phyloP scores from a whole-genome alignment of 1,140 invertebrate species.

The Heliconius hewitsoni region DNA sequence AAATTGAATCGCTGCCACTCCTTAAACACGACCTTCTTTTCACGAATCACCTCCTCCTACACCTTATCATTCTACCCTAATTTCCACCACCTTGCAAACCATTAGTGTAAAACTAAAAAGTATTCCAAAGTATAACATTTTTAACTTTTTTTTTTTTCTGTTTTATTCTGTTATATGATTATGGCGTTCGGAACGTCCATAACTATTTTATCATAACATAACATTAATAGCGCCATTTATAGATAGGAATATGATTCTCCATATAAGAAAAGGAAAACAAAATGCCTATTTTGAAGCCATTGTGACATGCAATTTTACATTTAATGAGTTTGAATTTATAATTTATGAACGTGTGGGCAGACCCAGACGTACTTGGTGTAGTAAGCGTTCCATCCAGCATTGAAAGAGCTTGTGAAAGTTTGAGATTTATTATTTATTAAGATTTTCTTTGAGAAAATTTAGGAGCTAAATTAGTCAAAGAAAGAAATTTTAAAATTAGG shows the following conservation, averaged over 20 bases:
- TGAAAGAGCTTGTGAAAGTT: not conserved
- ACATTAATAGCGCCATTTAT: not conserved
- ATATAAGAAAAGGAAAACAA: constrained; percentile 16
- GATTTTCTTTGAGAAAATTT: not conserved
- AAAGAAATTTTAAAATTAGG: too few species aligned
- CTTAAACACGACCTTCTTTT: too few species aligned
- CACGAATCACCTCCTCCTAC: too few species aligned
- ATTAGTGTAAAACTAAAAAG: too few species aligned
- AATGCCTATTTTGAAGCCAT: constrained; percentile 12
- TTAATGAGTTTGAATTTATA: constrained; percentile 27
- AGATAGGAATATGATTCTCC: not conserved
- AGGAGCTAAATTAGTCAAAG: not conserved
- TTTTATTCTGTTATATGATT: too few species aligned
- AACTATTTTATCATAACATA: too few species aligned
- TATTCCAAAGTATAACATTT: too few species aligned
- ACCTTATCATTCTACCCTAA: too few species aligned
- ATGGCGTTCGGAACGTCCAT: too few species aligned
- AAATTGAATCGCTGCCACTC: too few species aligned
- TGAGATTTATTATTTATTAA: not conserved
- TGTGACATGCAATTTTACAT: constrained; percentile 23
- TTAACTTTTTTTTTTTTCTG: too few species aligned
- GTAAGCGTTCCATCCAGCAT: not conserved
- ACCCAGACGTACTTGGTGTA: constrained; percentile 5
- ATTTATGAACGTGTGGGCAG: constrained; percentile 35
- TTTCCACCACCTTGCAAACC: too few species aligned